Conservation (phyloP, 2,113 vertebrate species). For the Baryphthengus martii region DNA sequence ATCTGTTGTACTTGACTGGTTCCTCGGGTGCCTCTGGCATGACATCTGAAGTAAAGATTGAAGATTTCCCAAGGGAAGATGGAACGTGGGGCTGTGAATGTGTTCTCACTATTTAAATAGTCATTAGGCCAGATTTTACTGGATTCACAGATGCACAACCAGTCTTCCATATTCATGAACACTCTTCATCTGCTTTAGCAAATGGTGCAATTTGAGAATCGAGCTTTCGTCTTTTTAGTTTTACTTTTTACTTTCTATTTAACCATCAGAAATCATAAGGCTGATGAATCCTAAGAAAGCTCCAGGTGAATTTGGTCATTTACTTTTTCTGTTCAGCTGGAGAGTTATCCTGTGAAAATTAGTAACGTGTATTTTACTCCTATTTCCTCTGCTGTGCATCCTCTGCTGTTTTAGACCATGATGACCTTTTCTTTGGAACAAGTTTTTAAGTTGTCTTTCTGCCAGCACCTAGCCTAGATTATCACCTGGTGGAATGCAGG, state of each 20-base stretch:
- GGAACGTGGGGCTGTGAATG: not conserved
- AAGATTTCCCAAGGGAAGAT: constrained; percentile 11
- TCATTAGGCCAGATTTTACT: constrained; percentile 55
- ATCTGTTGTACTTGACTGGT: constrained; percentile 21
- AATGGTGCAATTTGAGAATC: not conserved
- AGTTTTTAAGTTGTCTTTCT: not conserved
- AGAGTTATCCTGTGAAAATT: not conserved
- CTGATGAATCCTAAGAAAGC: not conserved
- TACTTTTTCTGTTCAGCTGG: not conserved
- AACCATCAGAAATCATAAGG: not conserved
- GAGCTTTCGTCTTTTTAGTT: not conserved
- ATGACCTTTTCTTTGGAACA: not conserved
- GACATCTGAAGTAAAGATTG: not conserved
- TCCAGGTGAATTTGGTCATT: not conserved
- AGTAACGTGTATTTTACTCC: not conserved
- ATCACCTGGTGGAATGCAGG: not conserved
- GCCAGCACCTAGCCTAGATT: not conserved
- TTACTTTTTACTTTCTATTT: too few relatives aligned
- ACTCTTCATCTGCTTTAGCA: constrained; percentile 26
- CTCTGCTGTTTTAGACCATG: not conserved
- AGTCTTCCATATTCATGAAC: constrained; percentile 54
- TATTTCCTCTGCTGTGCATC: not conserved
- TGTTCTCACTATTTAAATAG: constrained; percentile 39
- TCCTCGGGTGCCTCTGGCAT: not conserved
- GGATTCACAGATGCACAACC: constrained; percentile 33